Percentiles rank a stretch among this genome's conserved stretches.
phyloP scores from a whole-genome alignment of 2,113 vertebrate genomes.

The Zapornia atra region DNA sequence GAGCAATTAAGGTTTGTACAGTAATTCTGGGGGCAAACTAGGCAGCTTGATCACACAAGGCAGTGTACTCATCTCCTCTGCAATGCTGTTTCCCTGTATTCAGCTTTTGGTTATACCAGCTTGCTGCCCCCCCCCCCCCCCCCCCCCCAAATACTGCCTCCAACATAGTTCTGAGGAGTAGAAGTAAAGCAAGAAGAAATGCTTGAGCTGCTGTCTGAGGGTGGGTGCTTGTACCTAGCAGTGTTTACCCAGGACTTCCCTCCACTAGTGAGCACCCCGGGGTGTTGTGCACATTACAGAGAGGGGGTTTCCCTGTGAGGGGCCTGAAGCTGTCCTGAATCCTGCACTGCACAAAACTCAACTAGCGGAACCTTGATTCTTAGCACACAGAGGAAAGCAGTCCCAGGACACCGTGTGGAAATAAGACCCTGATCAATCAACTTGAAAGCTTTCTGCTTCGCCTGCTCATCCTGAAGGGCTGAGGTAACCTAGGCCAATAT shows the following conservation, averaged over 20 bases:
- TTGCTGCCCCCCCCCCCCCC: neutral
- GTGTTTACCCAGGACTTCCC: neutral
- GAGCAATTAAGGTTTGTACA: neutral
- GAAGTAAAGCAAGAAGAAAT: neutral
- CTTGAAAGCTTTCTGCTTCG: neutral
- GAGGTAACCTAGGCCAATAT: neutral
- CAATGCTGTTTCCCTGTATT: neutral
- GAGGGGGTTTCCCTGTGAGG: neutral
- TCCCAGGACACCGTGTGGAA: neutral
- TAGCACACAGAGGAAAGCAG: no score
- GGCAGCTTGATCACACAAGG: neutral
- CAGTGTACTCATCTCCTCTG: neutral
- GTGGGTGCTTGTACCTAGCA: neutral
- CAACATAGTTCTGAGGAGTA: neutral
- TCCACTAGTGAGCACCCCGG: neutral
- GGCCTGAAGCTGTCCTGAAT: neutral
- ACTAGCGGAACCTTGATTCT: neutral
- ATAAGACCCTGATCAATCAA: neutral
- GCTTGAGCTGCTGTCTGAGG: neutral
- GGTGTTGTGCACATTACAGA: neutral
- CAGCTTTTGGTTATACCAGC: neutral
- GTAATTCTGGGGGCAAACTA: neutral
- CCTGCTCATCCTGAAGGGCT: neutral
- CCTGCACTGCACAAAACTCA: neutral
- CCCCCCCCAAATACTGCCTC: neutral